Evolutionary conservation across 2,113 vertebrate species (phyloP).

Genomic region (Oncorhynchus kisutch): DNA sequence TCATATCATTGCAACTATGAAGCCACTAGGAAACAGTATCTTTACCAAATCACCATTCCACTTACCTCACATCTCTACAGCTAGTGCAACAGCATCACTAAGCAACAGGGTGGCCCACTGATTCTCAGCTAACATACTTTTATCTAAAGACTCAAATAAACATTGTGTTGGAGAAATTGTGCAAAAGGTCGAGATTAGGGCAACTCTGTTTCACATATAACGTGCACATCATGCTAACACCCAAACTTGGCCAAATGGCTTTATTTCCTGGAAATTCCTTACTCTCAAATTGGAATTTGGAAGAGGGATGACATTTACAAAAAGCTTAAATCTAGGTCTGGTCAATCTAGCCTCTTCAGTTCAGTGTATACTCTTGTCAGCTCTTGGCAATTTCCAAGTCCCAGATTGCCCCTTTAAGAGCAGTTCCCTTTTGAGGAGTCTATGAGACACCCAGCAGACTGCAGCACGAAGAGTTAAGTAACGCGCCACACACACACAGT

Average conservation of each 20-base stretch:
- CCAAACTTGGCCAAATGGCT: not conserved
- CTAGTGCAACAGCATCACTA: too few relatives aligned
- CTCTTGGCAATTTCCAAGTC: not conserved
- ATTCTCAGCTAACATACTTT: not conserved
- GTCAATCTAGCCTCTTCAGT: not conserved
- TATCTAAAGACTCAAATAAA: not conserved
- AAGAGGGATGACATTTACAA: not conserved
- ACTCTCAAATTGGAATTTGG: too few relatives aligned
- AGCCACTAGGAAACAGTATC: too few relatives aligned
- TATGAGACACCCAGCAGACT: conserved; percentile 57
- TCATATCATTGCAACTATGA: too few relatives aligned
- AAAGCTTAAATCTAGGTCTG: not conserved
- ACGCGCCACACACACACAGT: conserved; percentile 66
- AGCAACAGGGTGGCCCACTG: not conserved
- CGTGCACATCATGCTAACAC: not conserved
- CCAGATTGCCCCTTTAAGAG: conserved; percentile 35
- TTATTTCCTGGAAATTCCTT: too few relatives aligned
- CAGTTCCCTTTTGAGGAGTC: conserved; percentile 24
- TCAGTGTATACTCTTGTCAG: not conserved
- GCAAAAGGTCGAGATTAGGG: not conserved
- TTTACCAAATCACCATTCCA: too few relatives aligned
- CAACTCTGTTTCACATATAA: not conserved
- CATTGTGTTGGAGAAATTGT: not conserved
- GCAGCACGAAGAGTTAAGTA: conserved; percentile 72
- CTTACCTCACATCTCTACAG: too few relatives aligned